These are phyloP conservation scores for Labeo catla DNA, from an alignment of 2,113 vertebrate genomes.

Conservation along the genomic window DNA sequence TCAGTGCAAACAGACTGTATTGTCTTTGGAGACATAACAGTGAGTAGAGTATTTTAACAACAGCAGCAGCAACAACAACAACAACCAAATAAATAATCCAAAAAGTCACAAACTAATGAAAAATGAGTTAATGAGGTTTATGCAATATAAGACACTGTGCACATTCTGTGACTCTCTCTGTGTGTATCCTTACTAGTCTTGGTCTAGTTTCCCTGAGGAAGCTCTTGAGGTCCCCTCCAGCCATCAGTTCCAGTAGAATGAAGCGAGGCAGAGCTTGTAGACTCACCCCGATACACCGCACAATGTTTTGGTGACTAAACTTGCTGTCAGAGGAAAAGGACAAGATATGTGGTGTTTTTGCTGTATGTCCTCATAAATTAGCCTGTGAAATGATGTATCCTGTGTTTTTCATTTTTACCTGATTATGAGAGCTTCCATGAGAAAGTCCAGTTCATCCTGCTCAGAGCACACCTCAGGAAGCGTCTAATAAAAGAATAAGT, in stretches of 20 bases:
- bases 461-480: slow-evolving; percentile 98
- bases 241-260: slow-evolving; percentile 96
- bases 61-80: too few relatives aligned
- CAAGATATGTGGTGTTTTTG: not conserved
- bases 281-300: slow-evolving; percentile 94
- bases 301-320: slow-evolving; percentile 99
- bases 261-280: slow-evolving; percentile 94
- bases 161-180: not conserved
- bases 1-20: not conserved
- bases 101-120: not conserved
- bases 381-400: not conserved
- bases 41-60: too few relatives aligned
- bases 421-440: slow-evolving; percentile 99
- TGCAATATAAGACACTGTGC: not conserved
- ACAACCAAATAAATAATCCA: not conserved
- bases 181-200: slow-evolving; percentile 82
- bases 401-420: slow-evolving; percentile 75
- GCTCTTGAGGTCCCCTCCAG: slow-evolving; percentile 94
- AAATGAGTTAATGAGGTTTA: not conserved
- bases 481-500: slow-evolving; percentile 76
- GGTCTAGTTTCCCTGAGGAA: slow-evolving; percentile 95
- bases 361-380: not conserved
- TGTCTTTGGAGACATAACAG: not conserved
- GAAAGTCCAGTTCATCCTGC: slow-evolving; percentile 96
- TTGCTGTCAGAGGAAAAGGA: slow-evolving; percentile 80